These are phyloP conservation scores for Leucania comma DNA, from an alignment of 2,888 invertebrate species.

Conservation along the genomic window DNA sequence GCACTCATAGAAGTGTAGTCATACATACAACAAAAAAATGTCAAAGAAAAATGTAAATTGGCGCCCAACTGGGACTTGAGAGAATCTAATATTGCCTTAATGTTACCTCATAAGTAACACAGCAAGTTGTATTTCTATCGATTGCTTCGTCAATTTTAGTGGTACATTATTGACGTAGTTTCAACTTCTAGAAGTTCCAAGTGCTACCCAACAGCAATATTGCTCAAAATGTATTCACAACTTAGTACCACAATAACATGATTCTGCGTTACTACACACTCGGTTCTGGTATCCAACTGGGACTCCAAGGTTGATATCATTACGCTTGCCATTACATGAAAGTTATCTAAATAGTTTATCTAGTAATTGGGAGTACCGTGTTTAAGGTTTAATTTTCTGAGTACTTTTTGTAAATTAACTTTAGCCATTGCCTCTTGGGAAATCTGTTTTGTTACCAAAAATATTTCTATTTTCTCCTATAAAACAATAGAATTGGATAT, in stretches of 20 bases:
- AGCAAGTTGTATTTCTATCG: neutral
- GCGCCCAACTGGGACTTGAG: neutral
- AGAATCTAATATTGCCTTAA: neutral
- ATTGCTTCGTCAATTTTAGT: neutral
- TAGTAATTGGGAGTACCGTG: constrained; percentile 43
- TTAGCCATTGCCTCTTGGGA: constrained; percentile 40
- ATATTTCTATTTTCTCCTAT: constrained; percentile 18
- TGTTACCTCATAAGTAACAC: neutral
- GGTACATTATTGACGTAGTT: no score
- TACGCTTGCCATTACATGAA: constrained; percentile 26
- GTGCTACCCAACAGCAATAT: constrained; percentile 1
- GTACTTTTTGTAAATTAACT: constrained; percentile 40
- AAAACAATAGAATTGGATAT: constrained; percentile 29
- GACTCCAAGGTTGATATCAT: constrained; percentile 29
- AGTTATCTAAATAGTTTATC: constrained; percentile 52
- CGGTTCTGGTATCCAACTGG: constrained; percentile 12
- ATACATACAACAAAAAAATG: neutral
- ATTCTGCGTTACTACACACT: constrained; percentile 4
- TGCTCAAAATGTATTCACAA: constrained; percentile 15
- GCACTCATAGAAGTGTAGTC: neutral
- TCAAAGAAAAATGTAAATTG: neutral
- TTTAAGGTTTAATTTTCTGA: constrained; percentile 39
- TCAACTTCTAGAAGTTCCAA: no score
- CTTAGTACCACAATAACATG: constrained; percentile 5
- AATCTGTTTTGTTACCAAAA: constrained; percentile 33